Evolutionary conservation across 1,140 invertebrate species (phyloP), one percentile per base, ranked within the genome.

Genomic region (Penaeus chinensis): DNA sequence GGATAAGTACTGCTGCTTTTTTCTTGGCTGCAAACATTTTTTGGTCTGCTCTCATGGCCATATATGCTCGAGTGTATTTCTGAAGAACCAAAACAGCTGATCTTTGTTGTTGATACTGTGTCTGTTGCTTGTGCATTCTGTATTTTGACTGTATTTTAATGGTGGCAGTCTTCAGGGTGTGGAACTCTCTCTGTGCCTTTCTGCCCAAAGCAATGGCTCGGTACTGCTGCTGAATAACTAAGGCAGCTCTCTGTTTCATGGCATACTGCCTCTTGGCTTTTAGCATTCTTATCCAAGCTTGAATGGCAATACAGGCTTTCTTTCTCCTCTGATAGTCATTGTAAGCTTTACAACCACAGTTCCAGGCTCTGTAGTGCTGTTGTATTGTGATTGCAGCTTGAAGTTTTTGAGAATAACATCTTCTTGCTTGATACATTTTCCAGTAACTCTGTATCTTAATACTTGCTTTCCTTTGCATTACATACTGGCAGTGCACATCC

Each of bases 221-320:
- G 60, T 37, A 60, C 2, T 37, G 66, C 47, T 24, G 22, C 63
- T 87, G 86, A 16, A 87, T 60, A 5, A 69, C 18, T 19, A 61
- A 7, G 24, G 47, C 80, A 74, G 86, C 78, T 42, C 82, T 78
- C 61, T 71, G 66, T 61, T 81, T 69, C 18, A 16, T 27, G 32
- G 20, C 27, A 76, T 62, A 89, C 22, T 61, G 61, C 47, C 27
- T 69, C 42, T 69, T 83, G 37, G 76, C 61, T 32, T 60, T 61
- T 5, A 83, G 54, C 88, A 89, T 89, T 47, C 88, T 79, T 16
- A 69, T 37, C 69, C 83, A 85, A 71, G 88, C 42, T 54, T 89
- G 88, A 22, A 89, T n/a, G 27, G 78, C 81, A n/a, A 80, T 84
- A 37, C 83, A 74, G 19, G 76, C 83, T 19, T 63, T 32, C 63